phyloP scores from a whole-genome alignment of 92 coral and sea anemone genomes.

The Parazoanthus atlanticus region DNA sequence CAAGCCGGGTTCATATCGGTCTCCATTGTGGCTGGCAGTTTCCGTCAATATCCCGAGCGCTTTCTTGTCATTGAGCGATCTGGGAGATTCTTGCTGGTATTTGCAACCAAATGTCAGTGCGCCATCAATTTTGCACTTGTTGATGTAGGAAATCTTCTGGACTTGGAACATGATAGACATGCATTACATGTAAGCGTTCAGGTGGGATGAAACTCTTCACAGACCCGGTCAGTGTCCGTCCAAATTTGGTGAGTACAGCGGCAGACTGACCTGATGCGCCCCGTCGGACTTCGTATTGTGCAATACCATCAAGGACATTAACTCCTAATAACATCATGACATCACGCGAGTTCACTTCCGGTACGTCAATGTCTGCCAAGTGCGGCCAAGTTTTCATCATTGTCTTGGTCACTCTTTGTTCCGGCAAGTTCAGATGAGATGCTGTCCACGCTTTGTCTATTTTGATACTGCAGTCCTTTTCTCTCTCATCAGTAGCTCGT shows the following conservation, averaged over 20 bases:
- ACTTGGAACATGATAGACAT: constrained; percentile 46
- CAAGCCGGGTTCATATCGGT: constrained; percentile 58
- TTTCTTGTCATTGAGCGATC: constrained; percentile 54
- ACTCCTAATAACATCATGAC: constrained; percentile 60
- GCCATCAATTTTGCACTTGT: constrained; percentile 66
- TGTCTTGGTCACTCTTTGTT: constrained; percentile 40
- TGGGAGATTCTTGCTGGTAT: constrained; percentile 29
- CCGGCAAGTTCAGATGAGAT: constrained; percentile 50
- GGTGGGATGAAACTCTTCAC: constrained; percentile 43
- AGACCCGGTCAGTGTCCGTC: constrained; percentile 72
- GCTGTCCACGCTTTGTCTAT: constrained; percentile 65
- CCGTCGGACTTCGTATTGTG: constrained; percentile 53
- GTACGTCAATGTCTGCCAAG: constrained; percentile 41
- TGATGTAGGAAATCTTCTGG: constrained; percentile 48
- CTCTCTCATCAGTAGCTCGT: not conserved
- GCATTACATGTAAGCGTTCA: constrained; percentile 45
- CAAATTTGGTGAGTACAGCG: constrained; percentile 49
- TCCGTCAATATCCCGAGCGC: constrained; percentile 48
- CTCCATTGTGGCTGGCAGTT: constrained; percentile 39
- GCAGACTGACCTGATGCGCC: constrained; percentile 54
- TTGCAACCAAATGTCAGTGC: constrained; percentile 66
- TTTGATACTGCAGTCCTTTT: constrained; percentile 12
- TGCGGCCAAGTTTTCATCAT: constrained; percentile 51
- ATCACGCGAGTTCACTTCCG: constrained; percentile 52
- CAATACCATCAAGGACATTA: constrained; percentile 54